Base-by-base conservation (phyloP, 2,113 vertebrate species). In the Onychostoma macrolepis region DNA sequence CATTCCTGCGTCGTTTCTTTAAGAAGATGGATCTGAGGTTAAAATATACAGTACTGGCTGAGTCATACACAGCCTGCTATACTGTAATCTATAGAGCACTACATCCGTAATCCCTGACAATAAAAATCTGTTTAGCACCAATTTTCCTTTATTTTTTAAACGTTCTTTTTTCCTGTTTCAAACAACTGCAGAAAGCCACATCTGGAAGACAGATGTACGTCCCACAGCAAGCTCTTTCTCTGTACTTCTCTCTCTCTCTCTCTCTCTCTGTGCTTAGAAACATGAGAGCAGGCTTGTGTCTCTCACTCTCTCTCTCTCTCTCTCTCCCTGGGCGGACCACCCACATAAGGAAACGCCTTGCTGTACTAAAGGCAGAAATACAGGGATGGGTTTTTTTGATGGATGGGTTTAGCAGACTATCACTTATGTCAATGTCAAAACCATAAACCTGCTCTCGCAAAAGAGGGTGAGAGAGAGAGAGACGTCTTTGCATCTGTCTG, bases 91-190 rank as follows among this genome's bases (percentile, higher is more conserved):
- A 58, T 90, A 87, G 85, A 90, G 79, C 84, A 91, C 84, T 85
- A 63, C 76, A 85, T 92, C 90, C 86, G 91, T 95, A 94, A 94
- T 95, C 93, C 92, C 91, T 38, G 76, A 94, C 94, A 95, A 95
- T 95, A 94, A 95, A 95, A 94, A 95, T 93, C 90, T 94, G 92
- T 95, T 95, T 95, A 94, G 93, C 94, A 94, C 92, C 93, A 93
- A 94, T 95, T 95, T 94, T 95, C 91, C 91, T 92, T 92, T 92
- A 92, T 92, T 94, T 95, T 93, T 92, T 90, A 93, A 91, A 88
- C 86, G 33, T 88, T 87, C 83, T 89, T 89, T 87, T 90, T 82
- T 87, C 77, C 85, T 85, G 24, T 92, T 94, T 94, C 90, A 93
- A 91, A 92, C 92, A 94, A 94, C 92, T 90, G 91, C 89, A 91